Conservation (phyloP, 2,888 invertebrate species). For the Chrysotoxum bicinctum region DNA sequence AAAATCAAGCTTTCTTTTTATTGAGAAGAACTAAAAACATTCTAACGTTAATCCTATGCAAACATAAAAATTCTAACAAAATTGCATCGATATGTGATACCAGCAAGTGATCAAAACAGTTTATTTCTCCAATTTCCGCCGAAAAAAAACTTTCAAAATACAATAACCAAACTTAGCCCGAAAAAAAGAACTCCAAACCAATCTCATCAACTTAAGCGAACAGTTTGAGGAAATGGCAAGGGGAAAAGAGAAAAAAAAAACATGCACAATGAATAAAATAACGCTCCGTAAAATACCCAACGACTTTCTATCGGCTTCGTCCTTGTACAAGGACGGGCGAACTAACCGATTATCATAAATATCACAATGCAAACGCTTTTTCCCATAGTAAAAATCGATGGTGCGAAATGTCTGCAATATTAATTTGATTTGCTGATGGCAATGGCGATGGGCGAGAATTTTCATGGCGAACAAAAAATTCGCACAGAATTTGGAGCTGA, state of each 20-base stretch:
- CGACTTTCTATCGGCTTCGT: neutral
- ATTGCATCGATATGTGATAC: neutral
- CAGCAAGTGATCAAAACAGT: neutral
- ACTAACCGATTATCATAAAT: slow-evolving; percentile 68
- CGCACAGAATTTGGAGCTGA: neutral
- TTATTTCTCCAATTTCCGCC: slow-evolving; percentile 11
- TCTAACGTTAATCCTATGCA: neutral
- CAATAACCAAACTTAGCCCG: neutral
- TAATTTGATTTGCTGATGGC: slow-evolving; percentile 69
- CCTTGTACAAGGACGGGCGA: slow-evolving; percentile 37
- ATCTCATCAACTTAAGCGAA: slow-evolving; percentile 32
- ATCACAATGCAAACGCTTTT: slow-evolving; percentile 44
- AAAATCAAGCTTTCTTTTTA: neutral
- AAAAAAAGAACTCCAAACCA: neutral
- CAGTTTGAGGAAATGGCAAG: neutral
- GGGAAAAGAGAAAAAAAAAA: neutral
- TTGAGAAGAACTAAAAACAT: neutral
- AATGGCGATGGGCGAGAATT: neutral
- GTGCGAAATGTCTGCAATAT: slow-evolving; percentile 71
- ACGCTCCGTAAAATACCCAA: slow-evolving; percentile 37
- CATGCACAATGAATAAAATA: slow-evolving; percentile 23
- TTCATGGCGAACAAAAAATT: slow-evolving; percentile 12
- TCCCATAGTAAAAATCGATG: slow-evolving; percentile 72
- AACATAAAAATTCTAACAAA: neutral
- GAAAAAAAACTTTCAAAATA: neutral